Evolutionary conservation across 2,113 vertebrate species (phyloP), one percentile per base, ranked within the genome.

Genomic region (Sinocyclocheilus anophthalmus): DNA sequence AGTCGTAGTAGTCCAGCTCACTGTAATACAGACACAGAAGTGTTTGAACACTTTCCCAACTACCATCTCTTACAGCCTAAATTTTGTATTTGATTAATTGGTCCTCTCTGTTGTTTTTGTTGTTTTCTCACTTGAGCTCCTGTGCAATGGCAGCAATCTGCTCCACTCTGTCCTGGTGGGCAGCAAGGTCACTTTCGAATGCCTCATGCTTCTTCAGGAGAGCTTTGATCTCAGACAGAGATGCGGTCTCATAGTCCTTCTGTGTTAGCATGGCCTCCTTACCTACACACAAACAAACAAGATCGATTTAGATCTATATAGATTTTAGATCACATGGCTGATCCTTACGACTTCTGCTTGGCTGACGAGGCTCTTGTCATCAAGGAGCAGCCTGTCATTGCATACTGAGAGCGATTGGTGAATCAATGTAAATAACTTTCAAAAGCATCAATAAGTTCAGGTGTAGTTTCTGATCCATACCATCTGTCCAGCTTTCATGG

Each of bases 71-170:
- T 22, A 3, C 18, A 37, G 3, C 33, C 26, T 53, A 6, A 33
- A 33, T 39, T n/a, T 26, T 20, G 6, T 50, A 26, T 59, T n/a
- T 63, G 50, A 22, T 59, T 24, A 63, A 55, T 67, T 18, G 4
- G 22, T 30, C 33, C 12, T 24, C 61, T 33, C 26, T 79, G 8
- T n/a, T 12, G 18, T 1, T 59, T 53, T n/a, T 10, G 13, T 22
- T 3, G 48, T 11, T 3, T 45, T 26, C 88, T 3, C 92, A 98
- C 97, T 99, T 98, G 89, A 99, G 97, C 83, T 99, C 98, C 93
- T 99, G 97, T 0, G 98, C 97, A 1, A 99, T 99, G 69, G 98
- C 97, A 0, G 97, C 97, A 0, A 99, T 99, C 93, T 99, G 97
- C 91, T 99, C 98, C 93, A 99, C 97, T 0, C 98, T 85, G 94